A percentile compares a stretch with the other conserved stretches of the same genome.
Conservation (phyloP, 2,888 invertebrate species). For the Eupithecia subfuscata region DNA sequence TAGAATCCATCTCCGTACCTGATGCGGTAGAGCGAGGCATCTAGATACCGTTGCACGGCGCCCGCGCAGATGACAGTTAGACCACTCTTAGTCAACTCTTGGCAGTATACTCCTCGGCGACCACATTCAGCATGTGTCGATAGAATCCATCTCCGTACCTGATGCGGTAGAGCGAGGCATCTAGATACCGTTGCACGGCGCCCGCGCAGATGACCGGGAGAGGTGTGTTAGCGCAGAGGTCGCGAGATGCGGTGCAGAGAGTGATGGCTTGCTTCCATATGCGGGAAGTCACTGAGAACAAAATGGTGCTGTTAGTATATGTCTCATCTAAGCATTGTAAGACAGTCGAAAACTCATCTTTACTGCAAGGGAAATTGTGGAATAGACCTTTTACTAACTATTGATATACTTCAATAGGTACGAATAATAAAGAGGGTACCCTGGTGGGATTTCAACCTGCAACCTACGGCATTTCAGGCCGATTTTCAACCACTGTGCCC, state of each 20-base stretch:
- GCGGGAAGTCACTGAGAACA: constrained; percentile 75
- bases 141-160: constrained; percentile 59
- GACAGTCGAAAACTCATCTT: neutral
- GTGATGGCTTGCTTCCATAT: constrained; percentile 87
- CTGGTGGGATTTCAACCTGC: too few relatives aligned
- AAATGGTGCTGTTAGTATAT: neutral
- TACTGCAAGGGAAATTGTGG: neutral
- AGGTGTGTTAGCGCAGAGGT: constrained; percentile 55
- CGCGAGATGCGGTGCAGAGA: constrained; percentile 81
- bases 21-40: constrained; percentile 61
- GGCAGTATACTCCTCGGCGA: constrained; percentile 52
- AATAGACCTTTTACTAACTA: neutral
- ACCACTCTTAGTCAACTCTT: constrained; percentile 12
- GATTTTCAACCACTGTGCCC: too few relatives aligned
- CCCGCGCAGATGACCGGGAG: constrained; percentile 47
- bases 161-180: constrained; percentile 61
- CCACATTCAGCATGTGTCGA: constrained; percentile 50
- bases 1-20: constrained; percentile 59
- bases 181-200: constrained; percentile 63
- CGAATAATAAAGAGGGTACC: too few relatives aligned
- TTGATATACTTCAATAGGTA: too few relatives aligned
- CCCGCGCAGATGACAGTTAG: constrained; percentile 46
- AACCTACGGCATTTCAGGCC: too few relatives aligned
- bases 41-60: constrained; percentile 63
- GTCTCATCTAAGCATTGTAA: neutral